phyloP scores from a whole-genome alignment of 64 coral and sea anemone genomes.

The Pachyseris speciosa region DNA sequence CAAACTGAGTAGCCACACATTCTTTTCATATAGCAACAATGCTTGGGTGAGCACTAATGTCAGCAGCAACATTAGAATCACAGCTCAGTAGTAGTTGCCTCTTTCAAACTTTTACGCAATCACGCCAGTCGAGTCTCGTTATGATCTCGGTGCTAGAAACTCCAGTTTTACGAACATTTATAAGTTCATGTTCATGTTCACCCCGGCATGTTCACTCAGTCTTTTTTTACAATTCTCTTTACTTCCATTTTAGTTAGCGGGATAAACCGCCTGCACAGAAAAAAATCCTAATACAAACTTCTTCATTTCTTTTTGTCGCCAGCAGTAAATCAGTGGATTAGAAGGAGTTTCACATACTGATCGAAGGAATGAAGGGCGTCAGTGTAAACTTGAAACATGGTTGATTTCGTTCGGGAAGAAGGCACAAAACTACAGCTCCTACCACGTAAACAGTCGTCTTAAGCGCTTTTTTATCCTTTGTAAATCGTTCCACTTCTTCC shows the following conservation, averaged over 20 bases:
- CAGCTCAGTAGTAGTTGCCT: no score
- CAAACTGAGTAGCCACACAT: no score
- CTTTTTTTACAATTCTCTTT: no score
- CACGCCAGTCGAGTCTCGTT: no score
- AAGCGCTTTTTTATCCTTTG: not conserved
- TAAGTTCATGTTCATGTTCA: no score
- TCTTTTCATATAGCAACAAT: no score
- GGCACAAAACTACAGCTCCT: not conserved
- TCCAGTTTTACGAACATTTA: no score
- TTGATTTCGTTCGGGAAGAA: not conserved
- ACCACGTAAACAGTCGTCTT: not conserved
- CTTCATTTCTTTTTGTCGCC: not conserved
- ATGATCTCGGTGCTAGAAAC: no score
- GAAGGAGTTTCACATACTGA: not conserved
- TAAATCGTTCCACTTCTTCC: not conserved
- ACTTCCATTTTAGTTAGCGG: not conserved
- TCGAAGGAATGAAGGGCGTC: not conserved
- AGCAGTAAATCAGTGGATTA: constrained; percentile 8
- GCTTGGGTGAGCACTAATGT: no score
- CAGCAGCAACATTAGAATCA: no score
- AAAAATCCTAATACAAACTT: constrained; percentile 3
- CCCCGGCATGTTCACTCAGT: no score
- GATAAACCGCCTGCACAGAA: not conserved
- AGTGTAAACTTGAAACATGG: not conserved
- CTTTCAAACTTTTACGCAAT: no score